A percentile compares a stretch with the other conserved stretches of the same genome.
phyloP scores from a whole-genome alignment of 2,113 vertebrate genomes.

The Chascanopsetta lugubris region DNA sequence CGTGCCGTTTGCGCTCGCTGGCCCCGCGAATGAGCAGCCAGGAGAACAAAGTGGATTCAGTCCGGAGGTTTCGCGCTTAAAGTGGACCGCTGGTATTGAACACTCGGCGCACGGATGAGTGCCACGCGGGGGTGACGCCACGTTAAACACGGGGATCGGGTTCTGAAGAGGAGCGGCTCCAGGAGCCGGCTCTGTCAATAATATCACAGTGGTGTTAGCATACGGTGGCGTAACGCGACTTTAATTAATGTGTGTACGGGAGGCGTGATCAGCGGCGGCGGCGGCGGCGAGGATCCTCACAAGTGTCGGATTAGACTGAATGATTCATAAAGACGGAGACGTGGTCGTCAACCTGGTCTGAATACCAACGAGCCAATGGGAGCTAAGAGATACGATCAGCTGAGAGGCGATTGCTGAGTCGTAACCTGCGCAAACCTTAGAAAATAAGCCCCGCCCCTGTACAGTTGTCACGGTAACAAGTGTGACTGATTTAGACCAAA shows the following conservation, averaged over 20 bases:
- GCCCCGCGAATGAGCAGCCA: background rate
- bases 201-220: background rate
- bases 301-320: conserved; percentile 26
- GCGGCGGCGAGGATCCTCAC: background rate
- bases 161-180: background rate
- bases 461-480: conserved; percentile 2
- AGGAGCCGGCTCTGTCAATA: background rate
- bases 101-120: too few species aligned
- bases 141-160: background rate
- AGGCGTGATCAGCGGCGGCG: background rate
- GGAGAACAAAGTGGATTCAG: background rate
- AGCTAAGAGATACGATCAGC: too few species aligned
- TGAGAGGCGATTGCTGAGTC: too few species aligned
- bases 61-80: background rate
- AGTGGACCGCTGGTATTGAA: conserved; percentile 2
- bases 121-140: too few species aligned
- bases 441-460: too few species aligned
- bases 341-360: background rate
- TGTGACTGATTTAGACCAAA: conserved; percentile 11
- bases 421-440: too few species aligned
- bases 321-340: conserved; percentile 17
- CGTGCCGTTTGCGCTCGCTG: background rate
- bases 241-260: conserved; percentile 4
- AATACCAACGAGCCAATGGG: too few species aligned
- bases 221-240: background rate